Evolutionary conservation across 2,797 vertebrate genomes (phyloP), one percentile per base, ranked within the genome.

Genomic region (Notolabrus celidotus): DNA sequence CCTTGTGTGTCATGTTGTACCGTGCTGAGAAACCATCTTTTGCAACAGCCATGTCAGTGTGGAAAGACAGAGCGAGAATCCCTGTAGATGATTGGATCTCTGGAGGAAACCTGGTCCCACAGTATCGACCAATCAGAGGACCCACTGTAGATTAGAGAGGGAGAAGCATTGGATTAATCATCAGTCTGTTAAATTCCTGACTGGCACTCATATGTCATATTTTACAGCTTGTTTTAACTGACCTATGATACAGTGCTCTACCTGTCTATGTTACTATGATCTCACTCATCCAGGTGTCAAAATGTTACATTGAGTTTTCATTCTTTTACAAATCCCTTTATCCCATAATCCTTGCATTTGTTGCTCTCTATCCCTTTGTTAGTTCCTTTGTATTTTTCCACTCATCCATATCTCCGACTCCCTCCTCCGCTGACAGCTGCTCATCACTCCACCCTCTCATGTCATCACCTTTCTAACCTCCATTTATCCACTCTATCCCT

Each of bases 11-110:
- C 93, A 97, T 94, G 90, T 95, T 95, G 92, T 97, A 98, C 12
- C 95, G 95, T 7, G 96, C 97, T 0, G 96, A 96, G 91, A 98
- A 98, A 53, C 97, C 97, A 0, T 98, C 97, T 89, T 97, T 99
- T 36, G 98, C 98, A 75, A 99, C 97, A 0, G 97, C 98, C 95
- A 98, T 96, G 90, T 99, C 98, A 0, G 98, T 99, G 93, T 99
- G 97, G 89, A 99, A 99, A 83, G 96, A 95, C 71, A 99, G 95
- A 0, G 98, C 98, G 36, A 99, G 94, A 67, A 98, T 95, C 1
- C 97, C 97, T 0, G 97, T 98, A 0, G 96, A 96, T 0, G 97
- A 98, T 17, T 95, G 96, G 83, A 99, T 97, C 89, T 97, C 96
- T 0, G 97, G 96, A 0, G 97, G 97, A 60, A 97, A 95, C 87